Evolutionary conservation across 92 coral and sea anemone species (phyloP).

Genomic region (Zoanthus solanderi): DNA sequence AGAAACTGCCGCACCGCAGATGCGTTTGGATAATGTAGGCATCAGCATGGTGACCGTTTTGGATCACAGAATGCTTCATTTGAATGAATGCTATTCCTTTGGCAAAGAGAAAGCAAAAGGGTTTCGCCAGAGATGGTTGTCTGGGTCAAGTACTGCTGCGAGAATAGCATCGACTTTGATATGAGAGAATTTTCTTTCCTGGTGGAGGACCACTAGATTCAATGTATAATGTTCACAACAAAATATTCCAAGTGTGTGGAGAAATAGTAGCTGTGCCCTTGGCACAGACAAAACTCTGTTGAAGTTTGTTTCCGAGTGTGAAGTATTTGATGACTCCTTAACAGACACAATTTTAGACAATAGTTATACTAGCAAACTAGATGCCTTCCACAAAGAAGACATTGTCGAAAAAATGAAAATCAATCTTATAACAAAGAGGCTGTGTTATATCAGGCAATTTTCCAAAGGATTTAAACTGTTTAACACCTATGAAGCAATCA

Average conservation of each 20-base stretch:
- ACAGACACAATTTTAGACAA: slow-evolving; percentile 26
- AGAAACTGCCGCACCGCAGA: too few relatives aligned
- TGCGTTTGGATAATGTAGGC: too few relatives aligned
- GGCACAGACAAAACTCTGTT: slow-evolving; percentile 26
- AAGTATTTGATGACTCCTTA: not conserved
- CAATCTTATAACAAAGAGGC: slow-evolving; percentile 45
- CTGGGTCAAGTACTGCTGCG: slow-evolving; percentile 6
- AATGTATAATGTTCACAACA: slow-evolving; percentile 43
- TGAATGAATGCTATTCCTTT: slow-evolving; percentile 37
- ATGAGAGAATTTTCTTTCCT: slow-evolving; percentile 47
- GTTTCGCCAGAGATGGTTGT: slow-evolving; percentile 25
- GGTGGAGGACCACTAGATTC: slow-evolving; percentile 67
- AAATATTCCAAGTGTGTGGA: slow-evolving; percentile 57
- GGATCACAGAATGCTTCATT: not conserved
- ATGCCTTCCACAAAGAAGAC: slow-evolving; percentile 50
- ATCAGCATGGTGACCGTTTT: too few relatives aligned
- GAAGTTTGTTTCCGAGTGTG: slow-evolving; percentile 16
- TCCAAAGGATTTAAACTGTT: slow-evolving; percentile 68
- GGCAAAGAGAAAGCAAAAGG: slow-evolving; percentile 50
- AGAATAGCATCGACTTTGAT: slow-evolving; percentile 34
- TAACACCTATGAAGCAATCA: slow-evolving; percentile 61
- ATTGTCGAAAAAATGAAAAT: slow-evolving; percentile 54
- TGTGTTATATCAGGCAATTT: slow-evolving; percentile 62
- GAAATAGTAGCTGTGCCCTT: slow-evolving; percentile 62
- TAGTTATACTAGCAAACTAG: slow-evolving; percentile 55